Evolutionary conservation across 2,797 vertebrate species (phyloP).

Genomic region (Novumbra hubbsi): DNA sequence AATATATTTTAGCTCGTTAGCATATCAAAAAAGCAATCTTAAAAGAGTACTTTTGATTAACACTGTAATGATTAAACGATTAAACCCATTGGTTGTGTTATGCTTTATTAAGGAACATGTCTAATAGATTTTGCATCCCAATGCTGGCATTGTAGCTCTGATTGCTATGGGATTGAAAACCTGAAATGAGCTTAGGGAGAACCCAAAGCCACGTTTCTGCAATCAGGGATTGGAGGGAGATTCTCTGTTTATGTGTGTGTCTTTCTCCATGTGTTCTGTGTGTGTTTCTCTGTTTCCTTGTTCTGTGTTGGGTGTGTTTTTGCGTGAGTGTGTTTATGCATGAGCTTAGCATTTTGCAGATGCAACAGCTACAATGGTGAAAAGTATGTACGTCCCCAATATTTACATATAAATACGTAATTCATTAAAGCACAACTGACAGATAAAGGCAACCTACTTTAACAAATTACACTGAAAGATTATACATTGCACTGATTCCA

Average conservation of each 20-base stretch:
- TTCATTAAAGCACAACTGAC: too few species aligned
- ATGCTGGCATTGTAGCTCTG: conserved; percentile 59
- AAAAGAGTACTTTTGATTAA: conserved; percentile 12
- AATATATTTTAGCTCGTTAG: background rate
- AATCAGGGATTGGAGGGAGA: conserved; percentile 55
- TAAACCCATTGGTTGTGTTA: background rate
- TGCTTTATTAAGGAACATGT: conserved; percentile 23
- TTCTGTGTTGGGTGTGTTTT: background rate
- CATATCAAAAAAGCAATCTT: conserved; percentile 19
- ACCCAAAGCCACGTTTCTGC: conserved; percentile 64
- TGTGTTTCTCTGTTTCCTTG: too few species aligned
- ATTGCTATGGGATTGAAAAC: conserved; percentile 72
- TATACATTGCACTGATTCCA: too few species aligned
- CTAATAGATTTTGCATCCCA: conserved; percentile 61
- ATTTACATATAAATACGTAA: too few species aligned
- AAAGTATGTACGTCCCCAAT: too few species aligned
- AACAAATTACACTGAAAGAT: too few species aligned
- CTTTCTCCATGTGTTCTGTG: too few species aligned
- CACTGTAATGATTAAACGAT: background rate
- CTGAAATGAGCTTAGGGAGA: conserved; percentile 70
- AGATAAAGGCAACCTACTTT: too few species aligned
- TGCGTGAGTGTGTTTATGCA: background rate
- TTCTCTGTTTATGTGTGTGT: background rate
- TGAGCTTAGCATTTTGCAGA: conserved; percentile 63
- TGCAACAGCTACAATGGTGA: conserved; percentile 57